Conservation (phyloP, 2,888 invertebrate genomes). For the Aphodius granarius region DNA sequence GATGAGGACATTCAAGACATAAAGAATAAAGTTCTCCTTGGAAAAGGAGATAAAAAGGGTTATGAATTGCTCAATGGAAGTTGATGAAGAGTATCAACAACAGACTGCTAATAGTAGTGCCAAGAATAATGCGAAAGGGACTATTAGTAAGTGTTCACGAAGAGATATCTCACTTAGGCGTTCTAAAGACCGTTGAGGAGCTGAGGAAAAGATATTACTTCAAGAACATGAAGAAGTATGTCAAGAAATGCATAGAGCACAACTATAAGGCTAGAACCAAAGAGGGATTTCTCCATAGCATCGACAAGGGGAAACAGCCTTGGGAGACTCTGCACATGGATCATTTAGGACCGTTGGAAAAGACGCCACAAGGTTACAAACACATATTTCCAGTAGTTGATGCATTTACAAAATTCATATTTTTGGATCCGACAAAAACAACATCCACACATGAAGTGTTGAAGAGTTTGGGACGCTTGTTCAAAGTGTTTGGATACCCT, state of each 20-base stretch:
- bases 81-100: slow-evolving; percentile 1
- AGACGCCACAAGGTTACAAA: slow-evolving; percentile 25
- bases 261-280: slow-evolving; percentile 31
- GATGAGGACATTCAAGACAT: slow-evolving; percentile 3
- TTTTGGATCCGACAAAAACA: slow-evolving; percentile 27
- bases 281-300: slow-evolving; percentile 38
- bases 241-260: slow-evolving; percentile 39
- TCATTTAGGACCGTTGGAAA: slow-evolving; percentile 39
- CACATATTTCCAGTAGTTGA: slow-evolving; percentile 39
- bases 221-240: slow-evolving; percentile 30
- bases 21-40: slow-evolving; percentile 4
- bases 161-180: slow-evolving; percentile 40
- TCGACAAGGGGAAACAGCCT: slow-evolving; percentile 37
- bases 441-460: slow-evolving; percentile 32
- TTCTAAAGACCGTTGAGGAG: slow-evolving; percentile 38
- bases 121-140: slow-evolving; percentile 9
- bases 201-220: slow-evolving; percentile 42
- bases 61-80: slow-evolving; percentile 14
- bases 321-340: slow-evolving; percentile 40
- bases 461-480: slow-evolving; percentile 32
- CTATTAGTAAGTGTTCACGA: slow-evolving; percentile 35
- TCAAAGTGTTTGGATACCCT: slow-evolving; percentile 34
- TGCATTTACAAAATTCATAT: slow-evolving; percentile 39
- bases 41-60: not conserved
- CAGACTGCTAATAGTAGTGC: not conserved